phyloP scores from a whole-genome alignment of 1,140 invertebrate species.

The Drosophila baimaii region DNA sequence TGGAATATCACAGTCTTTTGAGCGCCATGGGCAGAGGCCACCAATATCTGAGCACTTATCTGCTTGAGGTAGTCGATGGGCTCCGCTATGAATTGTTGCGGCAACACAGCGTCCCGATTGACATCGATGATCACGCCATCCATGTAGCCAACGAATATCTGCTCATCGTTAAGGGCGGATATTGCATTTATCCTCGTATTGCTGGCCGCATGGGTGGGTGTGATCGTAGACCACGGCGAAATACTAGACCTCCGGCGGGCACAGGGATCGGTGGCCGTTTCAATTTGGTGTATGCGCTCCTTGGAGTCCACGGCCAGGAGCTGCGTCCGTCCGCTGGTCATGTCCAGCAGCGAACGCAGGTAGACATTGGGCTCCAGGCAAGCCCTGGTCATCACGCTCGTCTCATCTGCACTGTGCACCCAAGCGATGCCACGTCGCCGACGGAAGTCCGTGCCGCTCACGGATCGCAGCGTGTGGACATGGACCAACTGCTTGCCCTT shows the following conservation, averaged over 20 bases:
- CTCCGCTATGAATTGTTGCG: conserved; percentile 20
- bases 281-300: conserved; percentile 64
- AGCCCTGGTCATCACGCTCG: conserved; percentile 13
- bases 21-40: conserved; percentile 44
- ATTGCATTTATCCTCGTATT: conserved; percentile 53
- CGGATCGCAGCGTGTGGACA: conserved; percentile 56
- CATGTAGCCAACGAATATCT: conserved; percentile 55
- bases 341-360: conserved; percentile 50
- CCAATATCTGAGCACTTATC: conserved; percentile 34
- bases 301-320: conserved; percentile 69
- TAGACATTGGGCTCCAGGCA: conserved; percentile 60
- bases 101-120: conserved; percentile 28
- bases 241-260: conserved; percentile 13
- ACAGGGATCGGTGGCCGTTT: conserved; percentile 14
- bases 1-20: conserved; percentile 40
- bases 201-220: conserved; percentile 28
- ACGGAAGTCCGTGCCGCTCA: background rate
- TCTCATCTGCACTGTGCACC: conserved; percentile 53
- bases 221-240: conserved; percentile 58
- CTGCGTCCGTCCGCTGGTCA: conserved; percentile 26
- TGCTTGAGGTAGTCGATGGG: conserved; percentile 61
- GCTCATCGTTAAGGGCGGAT: conserved; percentile 25
- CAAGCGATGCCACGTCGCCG: conserved; percentile 42
- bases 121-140: conserved; percentile 60
- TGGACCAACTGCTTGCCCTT: conserved; percentile 57